A percentile compares a stretch with the other conserved stretches of the same genome.
phyloP scores from a whole-genome alignment of 35 echinoderm and acorn worm species.

The Eucidaris tribuloides region DNA sequence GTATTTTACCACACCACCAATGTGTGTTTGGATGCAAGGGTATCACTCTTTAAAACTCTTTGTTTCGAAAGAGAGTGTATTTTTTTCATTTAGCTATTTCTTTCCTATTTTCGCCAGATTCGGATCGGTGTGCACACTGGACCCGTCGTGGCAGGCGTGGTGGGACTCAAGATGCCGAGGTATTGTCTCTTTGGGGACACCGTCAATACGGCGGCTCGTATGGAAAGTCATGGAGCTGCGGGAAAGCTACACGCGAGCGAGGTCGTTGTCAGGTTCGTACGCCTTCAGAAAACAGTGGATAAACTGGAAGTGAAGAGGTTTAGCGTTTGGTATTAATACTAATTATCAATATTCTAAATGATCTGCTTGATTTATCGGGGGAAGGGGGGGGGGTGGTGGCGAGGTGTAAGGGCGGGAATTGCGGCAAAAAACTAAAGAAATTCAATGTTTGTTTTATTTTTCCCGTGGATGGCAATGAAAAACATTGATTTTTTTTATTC shows the following conservation, averaged over 20 bases:
- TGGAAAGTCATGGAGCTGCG: slow-evolving; percentile 80
- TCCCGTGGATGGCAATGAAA: background rate
- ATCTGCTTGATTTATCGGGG: background rate
- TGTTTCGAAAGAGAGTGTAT: too few species aligned
- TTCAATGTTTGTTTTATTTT: background rate
- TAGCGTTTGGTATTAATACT: background rate
- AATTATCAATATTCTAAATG: background rate
- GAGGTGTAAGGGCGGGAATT: background rate
- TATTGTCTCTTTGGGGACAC: slow-evolving; percentile 86
- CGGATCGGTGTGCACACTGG: slow-evolving; percentile 56
- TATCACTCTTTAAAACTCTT: too few species aligned
- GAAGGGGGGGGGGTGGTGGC: background rate
- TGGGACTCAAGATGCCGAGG: slow-evolving; percentile 75
- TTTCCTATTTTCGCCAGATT: too few species aligned
- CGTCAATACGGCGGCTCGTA: slow-evolving; percentile 71
- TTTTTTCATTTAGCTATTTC: too few species aligned
- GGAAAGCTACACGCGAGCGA: slow-evolving; percentile 68
- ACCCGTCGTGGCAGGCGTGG: slow-evolving; percentile 71
- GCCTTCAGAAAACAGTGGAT: background rate
- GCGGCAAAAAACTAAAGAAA: too few species aligned
- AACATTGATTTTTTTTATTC: background rate
- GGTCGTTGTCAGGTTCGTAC: slow-evolving; percentile 35
- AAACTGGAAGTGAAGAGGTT: too few species aligned
- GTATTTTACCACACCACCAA: too few species aligned
- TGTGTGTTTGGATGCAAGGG: too few species aligned